Conservation (phyloP, 2,797 vertebrate genomes). For the Chelon labrosus region DNA sequence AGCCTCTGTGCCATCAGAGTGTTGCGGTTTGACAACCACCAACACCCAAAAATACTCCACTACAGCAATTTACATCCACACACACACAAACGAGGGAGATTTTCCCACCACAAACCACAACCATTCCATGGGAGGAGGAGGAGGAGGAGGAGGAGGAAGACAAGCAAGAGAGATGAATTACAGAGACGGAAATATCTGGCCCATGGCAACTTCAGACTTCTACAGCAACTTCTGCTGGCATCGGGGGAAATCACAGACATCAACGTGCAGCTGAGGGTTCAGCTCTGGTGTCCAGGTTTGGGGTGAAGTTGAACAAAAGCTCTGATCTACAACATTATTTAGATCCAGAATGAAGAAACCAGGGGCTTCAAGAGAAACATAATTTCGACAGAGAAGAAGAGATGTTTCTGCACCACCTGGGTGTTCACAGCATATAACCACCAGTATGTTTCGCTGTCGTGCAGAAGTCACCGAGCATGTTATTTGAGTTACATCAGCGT, state of each 20-base stretch:
- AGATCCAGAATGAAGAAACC: background rate
- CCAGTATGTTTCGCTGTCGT: background rate
- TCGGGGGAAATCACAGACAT: slow-evolving; percentile 26
- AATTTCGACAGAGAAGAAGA: background rate
- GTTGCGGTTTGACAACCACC: slow-evolving; percentile 64
- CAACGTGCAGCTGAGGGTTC: slow-evolving; percentile 10
- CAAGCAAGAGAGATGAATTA: slow-evolving; percentile 71
- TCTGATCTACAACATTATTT: background rate
- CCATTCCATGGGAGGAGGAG: slow-evolving; percentile 79
- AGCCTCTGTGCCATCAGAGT: slow-evolving; percentile 54
- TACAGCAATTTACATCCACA: slow-evolving; percentile 45
- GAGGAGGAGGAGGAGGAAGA: slow-evolving; percentile 60
- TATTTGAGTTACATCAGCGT: background rate
- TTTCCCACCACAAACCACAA: slow-evolving; percentile 81
- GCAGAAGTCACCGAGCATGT: slow-evolving; percentile 1
- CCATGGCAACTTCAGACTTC: slow-evolving; percentile 65
- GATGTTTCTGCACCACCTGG: background rate
- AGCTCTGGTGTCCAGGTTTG: slow-evolving; percentile 4
- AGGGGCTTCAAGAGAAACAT: background rate
- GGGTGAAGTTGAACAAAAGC: slow-evolving; percentile 6
- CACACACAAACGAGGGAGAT: slow-evolving; percentile 51
- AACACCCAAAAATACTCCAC: slow-evolving; percentile 75
- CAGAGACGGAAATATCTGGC: slow-evolving; percentile 79
- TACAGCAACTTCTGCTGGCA: slow-evolving; percentile 60
- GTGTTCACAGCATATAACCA: background rate